Conservation (phyloP, 2,797 vertebrate species). For the Peromyscus attwateri region DNA sequence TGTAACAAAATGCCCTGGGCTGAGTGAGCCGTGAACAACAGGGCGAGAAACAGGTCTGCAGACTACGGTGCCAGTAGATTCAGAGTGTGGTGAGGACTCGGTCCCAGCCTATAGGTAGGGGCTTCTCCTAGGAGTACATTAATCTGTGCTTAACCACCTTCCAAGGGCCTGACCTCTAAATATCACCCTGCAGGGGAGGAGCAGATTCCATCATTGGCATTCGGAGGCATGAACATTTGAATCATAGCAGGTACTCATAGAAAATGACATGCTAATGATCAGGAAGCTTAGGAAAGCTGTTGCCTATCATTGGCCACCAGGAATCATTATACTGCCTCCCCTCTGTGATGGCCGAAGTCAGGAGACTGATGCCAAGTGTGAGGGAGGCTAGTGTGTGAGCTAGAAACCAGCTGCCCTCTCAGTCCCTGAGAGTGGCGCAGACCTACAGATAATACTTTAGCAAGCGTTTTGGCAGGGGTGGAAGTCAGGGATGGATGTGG, state of each 20-base stretch:
- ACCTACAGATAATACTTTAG: not conserved
- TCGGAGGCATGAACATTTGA: not conserved
- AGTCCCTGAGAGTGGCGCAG: fast-evolving
- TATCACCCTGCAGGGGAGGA: not conserved
- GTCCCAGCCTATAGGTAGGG: not conserved
- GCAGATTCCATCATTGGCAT: not conserved
- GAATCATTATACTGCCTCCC: not conserved
- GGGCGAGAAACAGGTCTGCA: not conserved
- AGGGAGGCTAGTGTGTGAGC: no score
- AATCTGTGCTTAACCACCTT: not conserved
- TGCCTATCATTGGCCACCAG: not conserved
- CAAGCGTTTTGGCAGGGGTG: not conserved
- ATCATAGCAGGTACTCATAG: not conserved
- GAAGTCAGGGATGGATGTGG: not conserved
- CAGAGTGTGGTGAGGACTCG: not conserved
- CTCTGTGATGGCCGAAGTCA: not conserved
- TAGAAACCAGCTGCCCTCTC: not conserved
- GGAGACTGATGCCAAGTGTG: not conserved
- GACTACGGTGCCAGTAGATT: not conserved
- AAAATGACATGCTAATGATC: not conserved
- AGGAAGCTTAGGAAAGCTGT: not conserved
- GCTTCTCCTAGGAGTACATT: not conserved
- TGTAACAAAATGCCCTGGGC: not conserved
- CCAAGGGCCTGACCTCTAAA: not conserved
- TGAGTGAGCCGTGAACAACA: not conserved